Percentiles rank a stretch among this genome's conserved stretches.
phyloP scores from a whole-genome alignment of 2,113 vertebrate species.

The Chamaetylas fuelleborni region DNA sequence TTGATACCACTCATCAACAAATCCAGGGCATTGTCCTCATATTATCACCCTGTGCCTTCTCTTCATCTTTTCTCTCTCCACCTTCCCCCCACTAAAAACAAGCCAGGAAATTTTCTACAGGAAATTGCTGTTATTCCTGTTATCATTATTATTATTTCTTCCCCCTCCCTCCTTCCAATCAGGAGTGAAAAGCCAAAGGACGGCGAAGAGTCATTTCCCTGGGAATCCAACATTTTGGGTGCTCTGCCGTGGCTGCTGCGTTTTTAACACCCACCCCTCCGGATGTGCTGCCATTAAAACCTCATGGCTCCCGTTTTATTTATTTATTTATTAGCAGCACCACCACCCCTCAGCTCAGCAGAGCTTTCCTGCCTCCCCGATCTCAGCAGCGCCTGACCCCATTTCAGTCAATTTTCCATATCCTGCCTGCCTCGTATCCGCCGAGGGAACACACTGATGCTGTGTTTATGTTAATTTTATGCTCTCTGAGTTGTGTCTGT shows the following conservation, averaged over 20 bases:
- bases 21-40: slow-evolving; percentile 14
- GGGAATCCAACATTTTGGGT: slow-evolving; percentile 34
- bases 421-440: slow-evolving; percentile 77
- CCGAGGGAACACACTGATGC: slow-evolving; percentile 78
- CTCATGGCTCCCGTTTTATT: slow-evolving; percentile 2
- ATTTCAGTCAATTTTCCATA: slow-evolving; percentile 84
- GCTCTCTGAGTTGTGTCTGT: slow-evolving; percentile 88
- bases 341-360: slow-evolving; percentile 41
- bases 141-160: slow-evolving; percentile 56
- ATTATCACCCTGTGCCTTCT: background rate
- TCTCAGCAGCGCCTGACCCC: slow-evolving; percentile 80
- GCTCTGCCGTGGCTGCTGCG: background rate
- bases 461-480: slow-evolving; percentile 87
- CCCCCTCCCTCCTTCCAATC: background rate
- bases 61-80: background rate
- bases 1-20: background rate
- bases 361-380: slow-evolving; percentile 64
- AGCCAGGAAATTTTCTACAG: background rate
- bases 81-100: background rate
- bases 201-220: slow-evolving; percentile 56
- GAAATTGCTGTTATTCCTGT: slow-evolving; percentile 45
- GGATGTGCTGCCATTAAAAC: slow-evolving; percentile 68
- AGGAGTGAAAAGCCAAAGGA: slow-evolving; percentile 56
- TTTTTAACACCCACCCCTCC: slow-evolving; percentile 55
- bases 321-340: slow-evolving; percentile 48